Evolutionary conservation across 2,113 vertebrate genomes (phyloP).

Genomic region (Nannospalax galili): DNA sequence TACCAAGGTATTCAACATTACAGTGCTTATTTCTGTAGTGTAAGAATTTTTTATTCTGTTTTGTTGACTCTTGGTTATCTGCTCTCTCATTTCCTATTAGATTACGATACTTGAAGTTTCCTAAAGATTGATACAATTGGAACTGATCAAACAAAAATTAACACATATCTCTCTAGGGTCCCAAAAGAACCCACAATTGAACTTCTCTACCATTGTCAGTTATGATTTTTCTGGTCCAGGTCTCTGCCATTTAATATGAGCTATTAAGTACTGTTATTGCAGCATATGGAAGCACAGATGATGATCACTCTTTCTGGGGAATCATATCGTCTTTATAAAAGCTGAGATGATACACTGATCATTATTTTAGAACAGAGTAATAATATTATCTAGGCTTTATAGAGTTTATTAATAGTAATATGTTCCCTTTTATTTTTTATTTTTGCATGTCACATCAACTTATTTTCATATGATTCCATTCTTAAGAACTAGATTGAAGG

Average conservation of each 20-base stretch:
- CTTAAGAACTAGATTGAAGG: not conserved
- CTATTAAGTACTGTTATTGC: not conserved
- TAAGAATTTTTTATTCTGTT: not conserved
- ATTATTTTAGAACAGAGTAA: not conserved
- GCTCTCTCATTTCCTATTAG: not conserved
- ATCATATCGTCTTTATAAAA: not conserved
- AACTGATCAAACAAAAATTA: not conserved
- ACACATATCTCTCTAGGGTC: slow-evolving; percentile 51
- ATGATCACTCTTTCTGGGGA: not conserved
- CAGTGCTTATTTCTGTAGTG: not conserved
- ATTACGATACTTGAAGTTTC: not conserved
- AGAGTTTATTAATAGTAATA: not conserved
- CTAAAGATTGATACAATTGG: not conserved
- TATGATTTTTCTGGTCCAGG: not conserved
- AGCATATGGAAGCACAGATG: not conserved
- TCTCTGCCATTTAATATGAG: slow-evolving; percentile 38
- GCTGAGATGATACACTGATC: not conserved
- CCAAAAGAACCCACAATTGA: not conserved
- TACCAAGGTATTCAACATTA: not conserved
- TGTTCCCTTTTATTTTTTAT: not conserved
- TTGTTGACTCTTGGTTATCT: not conserved
- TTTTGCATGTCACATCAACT: too few species aligned
- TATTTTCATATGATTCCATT: too few species aligned
- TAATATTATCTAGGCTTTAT: not conserved
- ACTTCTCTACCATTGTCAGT: not conserved